A percentile compares a stretch with the other conserved stretches of the same genome.
phyloP scores from a whole-genome alignment of 2,888 invertebrate species.

The Drosophila robusta region DNA sequence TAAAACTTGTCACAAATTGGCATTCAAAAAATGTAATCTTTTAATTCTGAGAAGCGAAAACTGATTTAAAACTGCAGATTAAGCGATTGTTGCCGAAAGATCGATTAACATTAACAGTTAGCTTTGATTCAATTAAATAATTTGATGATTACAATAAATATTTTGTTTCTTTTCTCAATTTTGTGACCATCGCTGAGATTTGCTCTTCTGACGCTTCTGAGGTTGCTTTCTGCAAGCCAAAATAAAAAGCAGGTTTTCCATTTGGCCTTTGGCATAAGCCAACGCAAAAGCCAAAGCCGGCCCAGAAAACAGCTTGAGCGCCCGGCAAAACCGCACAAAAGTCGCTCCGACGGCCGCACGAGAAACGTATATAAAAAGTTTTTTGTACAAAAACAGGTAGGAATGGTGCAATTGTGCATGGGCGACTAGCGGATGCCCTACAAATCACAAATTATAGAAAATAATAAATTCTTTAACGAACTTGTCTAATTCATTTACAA shows the following conservation, averaged over 20 bases:
- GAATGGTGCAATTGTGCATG: background rate
- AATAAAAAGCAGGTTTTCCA: constrained; percentile 63
- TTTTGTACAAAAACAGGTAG: constrained; percentile 13
- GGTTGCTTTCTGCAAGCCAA: constrained; percentile 13
- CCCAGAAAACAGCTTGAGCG: constrained; percentile 55
- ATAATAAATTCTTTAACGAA: background rate
- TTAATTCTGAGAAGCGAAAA: background rate
- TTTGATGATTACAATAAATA: constrained; percentile 17
- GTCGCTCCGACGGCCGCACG: constrained; percentile 52
- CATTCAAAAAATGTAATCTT: background rate
- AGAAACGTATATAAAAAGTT: constrained; percentile 14
- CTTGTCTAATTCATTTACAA: no score
- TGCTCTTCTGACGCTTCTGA: constrained; percentile 29
- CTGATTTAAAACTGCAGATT: constrained; percentile 29
- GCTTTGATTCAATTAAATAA: constrained; percentile 53
- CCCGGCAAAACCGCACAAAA: constrained; percentile 63
- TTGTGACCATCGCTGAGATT: constrained; percentile 55
- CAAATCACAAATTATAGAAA: background rate
- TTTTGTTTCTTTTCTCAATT: constrained; percentile 5
- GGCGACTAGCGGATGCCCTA: constrained; percentile 24
- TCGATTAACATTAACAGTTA: constrained; percentile 18
- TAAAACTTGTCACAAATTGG: constrained; percentile 26
- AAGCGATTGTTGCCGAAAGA: constrained; percentile 3
- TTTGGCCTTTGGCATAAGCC: constrained; percentile 78
- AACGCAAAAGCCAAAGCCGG: constrained; percentile 55